These are phyloP conservation scores for Protonibea diacanthus DNA, from an alignment of 2,797 vertebrate genomes.

Conservation along the genomic window DNA sequence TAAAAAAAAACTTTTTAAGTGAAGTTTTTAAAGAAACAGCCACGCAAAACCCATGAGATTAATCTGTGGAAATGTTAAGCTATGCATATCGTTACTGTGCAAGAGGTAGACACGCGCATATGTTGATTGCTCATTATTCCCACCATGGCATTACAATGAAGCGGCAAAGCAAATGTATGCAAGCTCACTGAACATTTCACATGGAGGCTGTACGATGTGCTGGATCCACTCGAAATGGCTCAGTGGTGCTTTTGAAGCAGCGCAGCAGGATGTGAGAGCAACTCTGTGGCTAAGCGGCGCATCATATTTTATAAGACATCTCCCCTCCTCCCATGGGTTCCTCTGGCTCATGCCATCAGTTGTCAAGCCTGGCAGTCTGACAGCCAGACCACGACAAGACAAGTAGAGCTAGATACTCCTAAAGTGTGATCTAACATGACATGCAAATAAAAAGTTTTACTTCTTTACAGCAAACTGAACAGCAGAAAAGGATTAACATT, in stretches of 20 bases:
- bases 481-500: conserved; percentile 21
- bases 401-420: conserved; percentile 35
- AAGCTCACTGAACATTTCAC: conserved; percentile 24
- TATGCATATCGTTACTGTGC: conserved; percentile 5
- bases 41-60: conserved; percentile 23
- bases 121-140: conserved; percentile 48
- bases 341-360: conserved; percentile 51
- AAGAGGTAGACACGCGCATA: conserved; percentile 23
- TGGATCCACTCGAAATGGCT: conserved; percentile 33
- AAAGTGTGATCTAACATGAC: conserved; percentile 38
- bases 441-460: conserved; percentile 31
- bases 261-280: conserved; percentile 42
- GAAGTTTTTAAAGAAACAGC: conserved; percentile 27
- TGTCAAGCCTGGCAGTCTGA: conserved; percentile 56
- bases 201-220: conserved; percentile 1
- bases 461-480: conserved; percentile 27
- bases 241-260: conserved; percentile 42
- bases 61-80: conserved; percentile 45
- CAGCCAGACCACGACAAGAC: conserved; percentile 53
- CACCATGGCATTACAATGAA: conserved; percentile 11
- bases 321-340: conserved; percentile 59
- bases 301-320: conserved; percentile 62
- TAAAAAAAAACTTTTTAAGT: conserved; percentile 32
- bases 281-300: conserved; percentile 41
- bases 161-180: conserved; percentile 26